A percentile compares a stretch with the other conserved stretches of the same genome.
phyloP scores from a whole-genome alignment of 2,113 vertebrate species.

The Nymphicus hollandicus region DNA sequence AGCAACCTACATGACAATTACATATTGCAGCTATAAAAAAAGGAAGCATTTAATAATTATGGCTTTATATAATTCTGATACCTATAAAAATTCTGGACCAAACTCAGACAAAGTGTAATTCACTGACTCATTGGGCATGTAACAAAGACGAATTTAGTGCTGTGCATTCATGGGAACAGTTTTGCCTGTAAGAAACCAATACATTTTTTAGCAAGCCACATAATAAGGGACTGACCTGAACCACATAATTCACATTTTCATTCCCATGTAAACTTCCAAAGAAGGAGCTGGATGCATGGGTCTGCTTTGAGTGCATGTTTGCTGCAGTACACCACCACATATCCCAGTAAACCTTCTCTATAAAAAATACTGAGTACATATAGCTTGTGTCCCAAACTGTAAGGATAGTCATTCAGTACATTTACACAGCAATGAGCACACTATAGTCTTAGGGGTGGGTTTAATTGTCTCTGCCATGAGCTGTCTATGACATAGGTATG shows the following conservation, averaged over 20 bases:
- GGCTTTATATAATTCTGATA: constrained; percentile 38
- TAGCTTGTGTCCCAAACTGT: background rate
- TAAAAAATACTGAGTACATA: background rate
- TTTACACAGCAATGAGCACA: background rate
- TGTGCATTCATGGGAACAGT: constrained; percentile 16
- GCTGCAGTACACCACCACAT: background rate
- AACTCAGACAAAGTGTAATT: background rate
- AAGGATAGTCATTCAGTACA: background rate
- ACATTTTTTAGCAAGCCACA: constrained; percentile 27
- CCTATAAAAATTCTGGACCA: constrained; percentile 27
- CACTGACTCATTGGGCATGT: background rate
- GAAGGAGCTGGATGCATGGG: background rate
- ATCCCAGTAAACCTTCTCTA: background rate
- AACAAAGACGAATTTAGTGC: constrained; percentile 16
- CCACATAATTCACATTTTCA: constrained; percentile 32
- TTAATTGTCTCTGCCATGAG: background rate
- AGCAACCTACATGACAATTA: constrained; percentile 54
- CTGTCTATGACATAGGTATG: background rate
- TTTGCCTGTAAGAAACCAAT: constrained; percentile 44
- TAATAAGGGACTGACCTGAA: constrained; percentile 3
- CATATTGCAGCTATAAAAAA: constrained; percentile 63
- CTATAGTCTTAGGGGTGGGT: background rate
- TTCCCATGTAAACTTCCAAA: background rate
- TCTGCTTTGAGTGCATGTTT: background rate
- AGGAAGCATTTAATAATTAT: constrained; percentile 55